Evolutionary conservation across 2,888 invertebrate species (phyloP).

Genomic region (Ferrisia virgata): DNA sequence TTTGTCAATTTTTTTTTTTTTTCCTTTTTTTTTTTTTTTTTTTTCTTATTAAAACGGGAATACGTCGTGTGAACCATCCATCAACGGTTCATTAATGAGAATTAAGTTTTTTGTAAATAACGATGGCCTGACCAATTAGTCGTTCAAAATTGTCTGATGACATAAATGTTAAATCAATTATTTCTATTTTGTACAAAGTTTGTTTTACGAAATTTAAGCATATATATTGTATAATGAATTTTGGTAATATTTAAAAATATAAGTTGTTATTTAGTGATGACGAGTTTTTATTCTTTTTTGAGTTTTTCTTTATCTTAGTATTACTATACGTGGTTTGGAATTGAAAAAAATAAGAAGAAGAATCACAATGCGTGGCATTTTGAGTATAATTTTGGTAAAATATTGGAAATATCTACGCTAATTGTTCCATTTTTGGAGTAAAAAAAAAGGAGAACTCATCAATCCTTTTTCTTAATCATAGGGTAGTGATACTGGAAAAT

Average conservation of each 20-base stretch:
- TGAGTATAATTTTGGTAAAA: no score
- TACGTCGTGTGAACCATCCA: neutral
- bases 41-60: constrained; percentile 7
- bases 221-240: constrained; percentile 44
- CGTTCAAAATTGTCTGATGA: constrained; percentile 39
- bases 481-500: no score
- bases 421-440: no score
- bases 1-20: constrained; percentile 42
- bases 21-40: neutral
- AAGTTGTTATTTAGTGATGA: constrained; percentile 45
- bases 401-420: no score
- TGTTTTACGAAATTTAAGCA: constrained; percentile 43
- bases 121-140: constrained; percentile 43
- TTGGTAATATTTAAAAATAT: constrained; percentile 46
- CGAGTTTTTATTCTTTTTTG: neutral
- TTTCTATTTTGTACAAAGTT: constrained; percentile 45
- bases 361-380: no score
- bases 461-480: no score
- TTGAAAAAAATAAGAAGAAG: no score
- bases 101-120: constrained; percentile 22
- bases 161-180: constrained; percentile 45
- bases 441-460: no score
- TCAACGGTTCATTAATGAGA: neutral
- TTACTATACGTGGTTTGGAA: no score
- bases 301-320: neutral